Evolutionary conservation across 2,888 invertebrate genomes (phyloP).

Genomic region (Heteropelma amictum): DNA sequence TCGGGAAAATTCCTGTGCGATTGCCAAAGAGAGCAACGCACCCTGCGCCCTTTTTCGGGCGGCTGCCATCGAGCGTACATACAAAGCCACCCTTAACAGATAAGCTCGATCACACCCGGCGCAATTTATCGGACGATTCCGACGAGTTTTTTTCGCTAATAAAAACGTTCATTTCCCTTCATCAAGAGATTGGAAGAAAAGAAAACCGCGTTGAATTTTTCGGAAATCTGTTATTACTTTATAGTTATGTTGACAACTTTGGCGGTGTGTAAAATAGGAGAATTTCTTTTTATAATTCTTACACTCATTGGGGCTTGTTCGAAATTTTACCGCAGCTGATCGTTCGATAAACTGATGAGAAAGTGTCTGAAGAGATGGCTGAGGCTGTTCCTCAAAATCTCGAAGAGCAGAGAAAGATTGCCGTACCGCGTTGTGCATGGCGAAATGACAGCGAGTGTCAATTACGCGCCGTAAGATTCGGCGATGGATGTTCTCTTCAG

Average conservation of each 20-base stretch:
- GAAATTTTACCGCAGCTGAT: too few species aligned
- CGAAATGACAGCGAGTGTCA: background rate
- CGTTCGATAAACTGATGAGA: background rate
- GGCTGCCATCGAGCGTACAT: slow-evolving; percentile 11
- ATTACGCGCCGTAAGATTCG: slow-evolving; percentile 5
- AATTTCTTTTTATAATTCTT: too few species aligned
- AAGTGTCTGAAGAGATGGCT: background rate
- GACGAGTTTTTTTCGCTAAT: background rate
- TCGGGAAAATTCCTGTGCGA: slow-evolving; percentile 46
- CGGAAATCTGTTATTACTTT: background rate
- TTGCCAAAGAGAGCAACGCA: slow-evolving; percentile 61
- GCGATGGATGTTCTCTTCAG: slow-evolving; percentile 12
- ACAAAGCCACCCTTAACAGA: background rate
- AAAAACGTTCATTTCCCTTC: background rate
- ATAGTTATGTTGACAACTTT: too few species aligned
- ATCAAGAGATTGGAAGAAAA: background rate
- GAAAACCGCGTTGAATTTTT: background rate
- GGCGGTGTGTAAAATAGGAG: too few species aligned
- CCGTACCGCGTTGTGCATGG: slow-evolving; percentile 32
- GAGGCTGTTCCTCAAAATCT: background rate
- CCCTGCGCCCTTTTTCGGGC: slow-evolving; percentile 45
- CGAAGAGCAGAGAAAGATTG: background rate
- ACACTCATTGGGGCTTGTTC: too few species aligned
- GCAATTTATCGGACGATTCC: slow-evolving; percentile 18
- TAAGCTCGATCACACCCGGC: slow-evolving; percentile 1